Conservation (phyloP, 2,113 vertebrate genomes). For the Corvus moneduloides region DNA sequence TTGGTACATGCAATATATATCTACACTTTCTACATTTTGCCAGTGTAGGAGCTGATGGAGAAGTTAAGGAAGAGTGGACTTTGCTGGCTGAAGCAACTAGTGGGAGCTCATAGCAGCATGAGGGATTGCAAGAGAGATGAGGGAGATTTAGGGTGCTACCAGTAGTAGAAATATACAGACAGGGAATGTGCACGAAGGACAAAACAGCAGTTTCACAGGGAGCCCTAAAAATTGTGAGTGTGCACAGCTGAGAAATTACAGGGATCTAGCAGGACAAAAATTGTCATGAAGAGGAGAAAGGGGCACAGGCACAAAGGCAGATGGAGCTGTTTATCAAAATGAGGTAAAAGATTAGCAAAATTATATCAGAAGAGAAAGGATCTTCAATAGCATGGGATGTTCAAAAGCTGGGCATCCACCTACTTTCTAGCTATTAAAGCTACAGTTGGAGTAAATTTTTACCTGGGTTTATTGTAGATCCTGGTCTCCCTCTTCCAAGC, state of each 20-base stretch:
- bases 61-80: neutral
- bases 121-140: neutral
- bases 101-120: neutral
- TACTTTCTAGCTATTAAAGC: neutral
- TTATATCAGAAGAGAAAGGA: neutral
- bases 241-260: neutral
- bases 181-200: neutral
- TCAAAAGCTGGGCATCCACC: neutral
- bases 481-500: neutral
- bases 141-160: neutral
- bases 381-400: neutral
- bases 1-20: fast-evolving
- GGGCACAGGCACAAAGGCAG: neutral
- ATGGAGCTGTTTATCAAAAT: neutral
- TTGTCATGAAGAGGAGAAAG: neutral
- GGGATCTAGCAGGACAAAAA: neutral
- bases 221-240: neutral
- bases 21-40: neutral
- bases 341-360: neutral
- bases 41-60: neutral
- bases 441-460: neutral
- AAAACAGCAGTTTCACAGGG: neutral
- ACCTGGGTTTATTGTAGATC: neutral
- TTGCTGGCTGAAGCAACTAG: neutral
- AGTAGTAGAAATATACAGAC: neutral